Conservation (phyloP, 2,888 invertebrate genomes). For the Enchytraeus crypticus region DNA sequence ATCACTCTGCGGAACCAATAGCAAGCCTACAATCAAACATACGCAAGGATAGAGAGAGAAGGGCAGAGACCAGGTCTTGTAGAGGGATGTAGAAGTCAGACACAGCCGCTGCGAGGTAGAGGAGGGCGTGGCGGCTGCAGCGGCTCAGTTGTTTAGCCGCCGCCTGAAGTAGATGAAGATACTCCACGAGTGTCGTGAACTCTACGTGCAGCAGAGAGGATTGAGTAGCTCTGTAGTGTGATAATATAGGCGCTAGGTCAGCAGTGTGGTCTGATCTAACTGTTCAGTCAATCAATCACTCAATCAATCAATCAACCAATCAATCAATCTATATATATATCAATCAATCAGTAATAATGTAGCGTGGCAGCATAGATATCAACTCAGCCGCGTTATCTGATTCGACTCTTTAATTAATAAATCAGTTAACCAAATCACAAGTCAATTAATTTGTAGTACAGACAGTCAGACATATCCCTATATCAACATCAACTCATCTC, state of each 20-base stretch:
- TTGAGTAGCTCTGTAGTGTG: slow-evolving; percentile 59
- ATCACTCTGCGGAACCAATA: too few species aligned
- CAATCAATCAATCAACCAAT: slow-evolving; percentile 26
- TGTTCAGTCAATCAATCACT: not conserved
- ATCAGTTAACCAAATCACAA: too few species aligned
- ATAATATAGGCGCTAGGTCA: slow-evolving; percentile 3
- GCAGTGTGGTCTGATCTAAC: slow-evolving; percentile 12
- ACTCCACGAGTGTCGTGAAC: slow-evolving; percentile 74
- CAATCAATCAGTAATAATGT: too few species aligned
- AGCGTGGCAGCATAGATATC: too few species aligned
- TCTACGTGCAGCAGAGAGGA: slow-evolving; percentile 21
- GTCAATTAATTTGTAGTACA: too few species aligned
- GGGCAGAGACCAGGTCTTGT: slow-evolving; percentile 85
- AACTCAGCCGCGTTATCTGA: too few species aligned
- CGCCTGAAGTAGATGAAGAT: slow-evolving; percentile 78
- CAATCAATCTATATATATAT: too few species aligned
- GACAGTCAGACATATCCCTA: too few species aligned
- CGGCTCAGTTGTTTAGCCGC: slow-evolving; percentile 62
- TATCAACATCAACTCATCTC: too few species aligned
- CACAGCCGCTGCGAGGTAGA: slow-evolving; percentile 96
- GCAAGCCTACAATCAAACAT: too few species aligned
- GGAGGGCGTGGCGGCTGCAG: slow-evolving; percentile 61
- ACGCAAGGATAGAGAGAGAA: too few species aligned
- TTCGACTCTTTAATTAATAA: too few species aligned
- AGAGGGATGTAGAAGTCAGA: slow-evolving; percentile 96